Conservation (phyloP, 2,797 vertebrate species). For the Lerista edwardsae region DNA sequence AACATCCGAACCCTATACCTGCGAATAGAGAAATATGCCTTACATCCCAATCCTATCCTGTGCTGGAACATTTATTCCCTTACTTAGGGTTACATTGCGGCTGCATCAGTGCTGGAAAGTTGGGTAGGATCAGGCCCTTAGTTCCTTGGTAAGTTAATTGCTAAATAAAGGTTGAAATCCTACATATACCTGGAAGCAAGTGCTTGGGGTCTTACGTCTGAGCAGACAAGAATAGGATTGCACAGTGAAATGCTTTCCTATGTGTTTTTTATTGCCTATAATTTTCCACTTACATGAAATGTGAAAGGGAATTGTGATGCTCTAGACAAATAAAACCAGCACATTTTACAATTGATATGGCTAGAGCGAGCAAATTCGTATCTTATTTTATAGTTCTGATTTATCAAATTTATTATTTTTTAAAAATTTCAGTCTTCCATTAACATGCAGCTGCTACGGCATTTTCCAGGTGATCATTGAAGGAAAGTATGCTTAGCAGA, state of each 20-base stretch:
- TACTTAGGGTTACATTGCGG: too few species aligned
- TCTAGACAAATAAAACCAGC: slow-evolving; percentile 19
- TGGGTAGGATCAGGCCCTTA: too few species aligned
- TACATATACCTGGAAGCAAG: too few species aligned
- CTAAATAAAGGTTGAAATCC: not conserved
- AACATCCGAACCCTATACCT: too few species aligned
- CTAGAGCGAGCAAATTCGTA: slow-evolving; percentile 19
- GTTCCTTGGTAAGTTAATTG: not conserved
- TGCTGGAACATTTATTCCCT: too few species aligned
- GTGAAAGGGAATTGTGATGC: slow-evolving; percentile 12
- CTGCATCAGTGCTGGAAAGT: too few species aligned
- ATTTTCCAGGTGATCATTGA: slow-evolving; percentile 36
- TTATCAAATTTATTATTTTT: slow-evolving; percentile 39
- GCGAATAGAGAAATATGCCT: too few species aligned
- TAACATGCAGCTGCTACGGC: slow-evolving; percentile 43
- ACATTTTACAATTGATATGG: not conserved
- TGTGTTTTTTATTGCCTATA: not conserved
- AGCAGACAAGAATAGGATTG: too few species aligned
- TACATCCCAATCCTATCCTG: too few species aligned
- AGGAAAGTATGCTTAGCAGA: slow-evolving; percentile 7
- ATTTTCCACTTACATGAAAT: slow-evolving; percentile 18
- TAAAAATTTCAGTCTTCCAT: slow-evolving; percentile 31
- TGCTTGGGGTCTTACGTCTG: too few species aligned
- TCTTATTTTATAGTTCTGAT: slow-evolving; percentile 5
- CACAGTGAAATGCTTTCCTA: too few species aligned